These are phyloP conservation scores for Microtus montanus DNA, from an alignment of 2,113 vertebrate species.

Conservation along the genomic window DNA sequence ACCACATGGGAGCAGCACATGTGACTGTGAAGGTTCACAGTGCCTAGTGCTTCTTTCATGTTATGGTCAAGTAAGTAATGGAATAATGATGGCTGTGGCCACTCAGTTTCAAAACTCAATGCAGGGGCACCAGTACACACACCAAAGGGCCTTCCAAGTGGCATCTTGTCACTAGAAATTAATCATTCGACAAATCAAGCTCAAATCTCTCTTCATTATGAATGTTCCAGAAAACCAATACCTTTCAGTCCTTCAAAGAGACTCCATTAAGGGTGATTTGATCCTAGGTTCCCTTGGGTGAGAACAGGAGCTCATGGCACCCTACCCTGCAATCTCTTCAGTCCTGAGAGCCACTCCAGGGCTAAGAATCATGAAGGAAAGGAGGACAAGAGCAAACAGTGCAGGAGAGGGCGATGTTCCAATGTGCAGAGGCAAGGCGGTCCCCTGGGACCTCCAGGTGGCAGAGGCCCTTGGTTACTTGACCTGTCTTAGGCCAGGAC, in stretches of 20 bases:
- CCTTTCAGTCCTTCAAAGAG: slow-evolving; percentile 65
- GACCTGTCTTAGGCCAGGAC: slow-evolving; percentile 3
- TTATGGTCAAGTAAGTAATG: slow-evolving; percentile 64
- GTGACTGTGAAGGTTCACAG: slow-evolving; percentile 55
- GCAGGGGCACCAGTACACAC: slow-evolving; percentile 65
- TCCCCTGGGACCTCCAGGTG: slow-evolving; percentile 45
- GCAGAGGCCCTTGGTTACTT: slow-evolving; percentile 13
- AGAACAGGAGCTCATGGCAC: slow-evolving; percentile 62
- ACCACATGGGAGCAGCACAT: slow-evolving; percentile 79
- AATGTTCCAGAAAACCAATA: slow-evolving; percentile 74
- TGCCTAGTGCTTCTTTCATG: slow-evolving; percentile 50
- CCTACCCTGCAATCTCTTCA: slow-evolving; percentile 61
- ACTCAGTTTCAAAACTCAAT: slow-evolving; percentile 65
- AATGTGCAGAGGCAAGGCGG: neutral
- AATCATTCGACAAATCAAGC: slow-evolving; percentile 66
- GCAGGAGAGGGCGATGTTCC: neutral
- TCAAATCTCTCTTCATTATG: slow-evolving; percentile 70
- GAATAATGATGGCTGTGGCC: slow-evolving; percentile 68
- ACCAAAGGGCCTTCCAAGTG: slow-evolving; percentile 62
- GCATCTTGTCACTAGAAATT: slow-evolving; percentile 59
- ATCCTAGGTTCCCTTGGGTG: slow-evolving; percentile 53
- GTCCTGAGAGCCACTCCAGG: slow-evolving; percentile 64
- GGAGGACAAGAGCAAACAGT: slow-evolving; percentile 34
- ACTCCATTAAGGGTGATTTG: slow-evolving; percentile 54
- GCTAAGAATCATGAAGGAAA: slow-evolving; percentile 50